phyloP scores from a whole-genome alignment of 2,888 invertebrate genomes.

The Brachypterus glaber region DNA sequence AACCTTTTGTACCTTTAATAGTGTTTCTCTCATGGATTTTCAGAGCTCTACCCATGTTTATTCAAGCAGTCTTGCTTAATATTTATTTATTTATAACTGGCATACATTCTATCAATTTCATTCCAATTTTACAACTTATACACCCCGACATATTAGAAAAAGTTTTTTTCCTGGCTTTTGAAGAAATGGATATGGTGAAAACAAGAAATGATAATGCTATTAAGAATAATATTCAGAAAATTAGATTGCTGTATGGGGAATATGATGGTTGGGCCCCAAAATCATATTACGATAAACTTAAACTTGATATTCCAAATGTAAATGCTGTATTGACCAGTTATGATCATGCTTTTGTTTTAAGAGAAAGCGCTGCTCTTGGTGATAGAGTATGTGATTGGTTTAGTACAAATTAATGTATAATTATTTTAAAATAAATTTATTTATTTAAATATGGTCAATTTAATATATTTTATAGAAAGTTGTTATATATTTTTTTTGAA shows the following conservation, averaged over 20 bases:
- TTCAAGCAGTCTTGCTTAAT: conserved; percentile 45
- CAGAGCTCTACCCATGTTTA: conserved; percentile 45
- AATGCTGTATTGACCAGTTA: conserved; percentile 49
- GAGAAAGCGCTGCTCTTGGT: conserved; percentile 50
- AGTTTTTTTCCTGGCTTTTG: conserved; percentile 60
- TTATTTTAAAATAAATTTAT: too few species aligned
- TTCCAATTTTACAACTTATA: conserved; percentile 48
- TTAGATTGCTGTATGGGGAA: conserved; percentile 72
- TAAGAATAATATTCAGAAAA: conserved; percentile 46
- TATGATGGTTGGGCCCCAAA: conserved; percentile 79
- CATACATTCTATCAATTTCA: conserved; percentile 47
- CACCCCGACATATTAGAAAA: conserved; percentile 52
- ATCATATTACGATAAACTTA: conserved; percentile 58
- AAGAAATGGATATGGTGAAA: conserved; percentile 71
- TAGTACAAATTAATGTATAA: too few species aligned
- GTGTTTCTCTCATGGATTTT: conserved; percentile 45
- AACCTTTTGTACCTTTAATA: conserved; percentile 43
- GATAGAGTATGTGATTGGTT: conserved; percentile 33
- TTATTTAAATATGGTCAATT: too few species aligned
- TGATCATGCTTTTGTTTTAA: conserved; percentile 75
- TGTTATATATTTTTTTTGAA: too few species aligned
- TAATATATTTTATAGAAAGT: too few species aligned
- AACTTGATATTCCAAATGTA: conserved; percentile 48
- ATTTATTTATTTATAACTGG: conserved; percentile 47
- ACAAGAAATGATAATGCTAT: conserved; percentile 57